Evolutionary conservation across 2,888 invertebrate species (phyloP), one percentile per base, ranked within the genome.

Genomic region (Pyrgus malvae): DNA sequence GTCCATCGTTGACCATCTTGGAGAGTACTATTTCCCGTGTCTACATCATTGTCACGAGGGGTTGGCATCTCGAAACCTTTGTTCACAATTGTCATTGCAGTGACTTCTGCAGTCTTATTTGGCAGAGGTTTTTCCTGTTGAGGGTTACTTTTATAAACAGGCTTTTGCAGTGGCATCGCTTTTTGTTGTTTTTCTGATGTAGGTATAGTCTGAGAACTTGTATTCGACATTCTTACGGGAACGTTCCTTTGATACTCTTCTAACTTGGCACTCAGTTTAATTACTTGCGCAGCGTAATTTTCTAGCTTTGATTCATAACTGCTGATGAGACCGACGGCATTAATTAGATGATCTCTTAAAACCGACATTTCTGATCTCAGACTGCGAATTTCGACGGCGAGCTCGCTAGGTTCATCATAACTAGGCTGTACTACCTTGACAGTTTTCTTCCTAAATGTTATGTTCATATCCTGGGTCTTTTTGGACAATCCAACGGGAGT

Each of bases 371-470:
- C 46, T 4, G 31, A 35, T 21, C 35, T 33, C 21, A 46, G 19
- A 11, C 46, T 33, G 9, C 46, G 31, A 8, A 46, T 46, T 9
- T 46, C 46, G 7, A 12, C 35, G 7, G 14, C 12, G 7, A 46
- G 31, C 14, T 33, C 46, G 3, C 12, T 19, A 23, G 21, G 2
- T 33, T 46, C 23, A 0, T 46, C 31, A 21, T 9, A 9, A 12
- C 23, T 14, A 23, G 33, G 9, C 8, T 46, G 17, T 19, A 11
- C 17, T 17, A 19, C 21, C 5, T 19, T 46, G n/a, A 16, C 27
- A 33, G 21, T 14, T n/a, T 46, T 46, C 35, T 21, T 46, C 11
- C 46, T 33, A 35, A 46, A 46, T 4, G 46, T 46, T 7, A 46
- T 17, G 12, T 46, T 46, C 4, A n/a, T 6, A n/a, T 46, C 46